Base-by-base conservation (phyloP, 2,888 invertebrate species). In the Volucella bombylans region DNA sequence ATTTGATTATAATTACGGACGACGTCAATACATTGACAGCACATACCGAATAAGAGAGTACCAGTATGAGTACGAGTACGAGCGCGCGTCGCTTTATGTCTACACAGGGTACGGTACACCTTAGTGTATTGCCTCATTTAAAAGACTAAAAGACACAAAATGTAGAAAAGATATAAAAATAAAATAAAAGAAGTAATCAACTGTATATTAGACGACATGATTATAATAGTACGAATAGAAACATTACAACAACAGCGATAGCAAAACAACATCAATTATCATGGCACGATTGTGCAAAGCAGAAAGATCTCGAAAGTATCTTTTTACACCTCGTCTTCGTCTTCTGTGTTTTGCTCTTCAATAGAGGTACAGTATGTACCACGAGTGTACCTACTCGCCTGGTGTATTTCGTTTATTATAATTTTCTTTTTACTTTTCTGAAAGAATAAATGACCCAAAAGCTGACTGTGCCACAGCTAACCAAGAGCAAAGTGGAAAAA, bases 231-330 rank as follows among this genome's bases (percentile, higher is more conserved):
- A 77, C 67, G 52, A 49, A 67, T 54, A 50, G 43, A 59, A 71
- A 55, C 55, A 57, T 41, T 65, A 61, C 31, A 78, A 38, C 45
- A 82, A 64, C 57, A 72, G 54, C 69, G 64, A 59, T 12, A 55
- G 49, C 55, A 73, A 74, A 67, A 50, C 65, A 81, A 61, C 76
- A 77, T 62, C 81, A 71, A 81, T 81, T 81, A 85, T 81, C 76
- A 72, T 81, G 81, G 81, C 65, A 85, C 85, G 85, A 81, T 85
- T 85, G 81, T 85, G 76, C 85, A 85, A 72, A 76, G 85, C 76
- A 85, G 85, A 85, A 85, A 76, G 59, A 81, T 85, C 85, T 81
- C 72, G 72, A 85, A 85, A 85, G 85, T 85, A 81, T 80, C 67
- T 76, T 80, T 31, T 85, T 81, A 76, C 76, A 85, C 85, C 82